Evolutionary conservation across 1,140 invertebrate species (phyloP), one percentile per base, ranked within the genome.

Genomic region (Popillia japonica): DNA sequence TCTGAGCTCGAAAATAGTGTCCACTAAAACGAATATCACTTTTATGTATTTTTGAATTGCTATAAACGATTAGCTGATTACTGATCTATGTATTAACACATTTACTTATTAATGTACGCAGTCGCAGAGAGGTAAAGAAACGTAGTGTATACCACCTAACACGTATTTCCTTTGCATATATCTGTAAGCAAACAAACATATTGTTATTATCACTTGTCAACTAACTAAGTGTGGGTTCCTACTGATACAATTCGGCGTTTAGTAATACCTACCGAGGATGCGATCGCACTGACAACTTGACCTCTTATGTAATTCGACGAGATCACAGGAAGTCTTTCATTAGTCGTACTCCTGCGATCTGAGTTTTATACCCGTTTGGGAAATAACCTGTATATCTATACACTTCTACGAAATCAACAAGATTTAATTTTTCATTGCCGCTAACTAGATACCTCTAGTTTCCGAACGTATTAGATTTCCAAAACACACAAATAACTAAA

Each of bases 261-360:
- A 8, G 20, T 6, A 55, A 23, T 68, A 1, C 11, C 6, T 68
- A 1, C 11, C 6, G 4, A 34, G 27, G 27, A 68, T 68, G 20
- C 61, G 61, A 23, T 22, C 61, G 61, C 27, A 22, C 61, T 34
- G 61, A 68, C 61, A 27, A 68, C 61, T 68, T 68, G 61, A 68
- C 61, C 61, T 34, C 4, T 68, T 68, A 68, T 68, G 61, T 68
- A 68, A 68, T 20, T 27, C 61, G 61, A 14, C 23, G 61, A 68
- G 61, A 22, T 68, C 61, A 68, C 61, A 68, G 61, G 61, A 68
- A 68, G 27, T 22, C 9, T 34, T 27, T 68, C 61, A 34, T 68
- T 68, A 22, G 22, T 34, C 61, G 27, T 22, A 22, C 23, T 68
- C 61, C 14, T 68, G 61, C 22, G 61, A 68, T 34, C 61, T 68